Percentiles rank a stretch among this genome's conserved stretches.
Conservation (phyloP, 2,888 invertebrate species). For the Gisinianus flammeolus region DNA sequence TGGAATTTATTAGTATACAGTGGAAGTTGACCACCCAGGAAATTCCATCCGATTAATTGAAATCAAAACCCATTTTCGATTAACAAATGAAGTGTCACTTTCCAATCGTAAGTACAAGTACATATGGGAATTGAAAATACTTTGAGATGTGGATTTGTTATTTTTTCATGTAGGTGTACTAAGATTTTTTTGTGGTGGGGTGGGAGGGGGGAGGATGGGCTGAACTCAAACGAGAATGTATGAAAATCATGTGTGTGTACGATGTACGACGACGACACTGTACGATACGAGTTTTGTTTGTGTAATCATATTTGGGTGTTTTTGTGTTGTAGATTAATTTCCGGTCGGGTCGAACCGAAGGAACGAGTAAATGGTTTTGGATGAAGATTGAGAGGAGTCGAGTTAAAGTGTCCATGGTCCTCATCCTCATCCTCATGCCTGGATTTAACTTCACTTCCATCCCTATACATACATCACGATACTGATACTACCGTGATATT, state of each 20-base stretch:
- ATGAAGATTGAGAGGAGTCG: slow-evolving; percentile 14
- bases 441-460: too few relatives aligned
- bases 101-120: too few relatives aligned
- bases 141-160: slow-evolving; percentile 16
- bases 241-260: neutral
- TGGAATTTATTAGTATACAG: too few relatives aligned
- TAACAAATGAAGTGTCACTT: too few relatives aligned
- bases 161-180: slow-evolving; percentile 18
- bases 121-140: too few relatives aligned
- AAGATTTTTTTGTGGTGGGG: neutral
- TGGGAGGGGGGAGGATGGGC: too few relatives aligned
- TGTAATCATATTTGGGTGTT: slow-evolving; percentile 20
- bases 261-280: neutral
- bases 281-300: slow-evolving; percentile 6
- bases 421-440: too few relatives aligned
- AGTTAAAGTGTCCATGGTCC: slow-evolving; percentile 8
- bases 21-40: too few relatives aligned
- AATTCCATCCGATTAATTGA: too few relatives aligned
- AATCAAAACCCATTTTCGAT: too few relatives aligned
- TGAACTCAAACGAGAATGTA: slow-evolving; percentile 16
- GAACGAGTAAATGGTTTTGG: neutral
- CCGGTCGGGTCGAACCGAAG: slow-evolving; percentile 24
- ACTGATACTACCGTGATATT: too few relatives aligned
- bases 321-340: too few relatives aligned
- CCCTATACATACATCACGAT: neutral